Percentiles rank a stretch among this genome's conserved stretches.
These are phyloP conservation scores for Apistogramma diplotaenia DNA, from an alignment of 2,113 vertebrate species.

Conservation along the genomic window DNA sequence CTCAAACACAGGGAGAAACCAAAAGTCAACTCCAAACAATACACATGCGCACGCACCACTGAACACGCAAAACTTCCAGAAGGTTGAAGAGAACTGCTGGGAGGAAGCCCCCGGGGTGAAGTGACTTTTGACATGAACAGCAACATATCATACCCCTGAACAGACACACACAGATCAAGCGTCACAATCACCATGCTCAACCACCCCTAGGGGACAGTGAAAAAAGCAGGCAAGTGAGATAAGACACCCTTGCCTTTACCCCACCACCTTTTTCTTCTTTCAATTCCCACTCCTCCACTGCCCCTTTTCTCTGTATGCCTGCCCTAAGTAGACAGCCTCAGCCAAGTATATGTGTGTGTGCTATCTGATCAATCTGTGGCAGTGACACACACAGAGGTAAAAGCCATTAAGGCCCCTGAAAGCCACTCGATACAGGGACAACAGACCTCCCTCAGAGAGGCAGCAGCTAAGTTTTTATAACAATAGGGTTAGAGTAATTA, in stretches of 20 bases:
- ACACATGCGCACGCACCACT: slow-evolving; percentile 4
- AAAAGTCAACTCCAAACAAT: slow-evolving; percentile 39
- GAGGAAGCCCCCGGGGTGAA: slow-evolving; percentile 43
- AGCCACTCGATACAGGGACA: slow-evolving; percentile 64
- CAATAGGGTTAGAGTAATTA: slow-evolving; percentile 72
- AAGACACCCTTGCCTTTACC: slow-evolving; percentile 37
- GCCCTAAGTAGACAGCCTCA: slow-evolving; percentile 15
- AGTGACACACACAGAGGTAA: slow-evolving; percentile 46
- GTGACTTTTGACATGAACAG: slow-evolving; percentile 70
- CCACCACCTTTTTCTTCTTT: slow-evolving; percentile 26
- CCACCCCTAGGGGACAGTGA: slow-evolving; percentile 38
- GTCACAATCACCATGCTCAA: slow-evolving; percentile 39
- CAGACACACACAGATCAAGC: slow-evolving; percentile 36
- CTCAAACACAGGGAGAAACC: slow-evolving; percentile 29
- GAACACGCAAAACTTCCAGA: slow-evolving; percentile 55
- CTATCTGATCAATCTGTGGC: slow-evolving; percentile 61
- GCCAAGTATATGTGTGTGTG: slow-evolving; percentile 26
- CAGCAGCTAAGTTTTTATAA: slow-evolving; percentile 67
- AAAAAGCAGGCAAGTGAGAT: slow-evolving; percentile 47
- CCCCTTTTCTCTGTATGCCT: slow-evolving; percentile 26
- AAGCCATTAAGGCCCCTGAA: slow-evolving; percentile 66
- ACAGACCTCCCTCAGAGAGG: slow-evolving; percentile 57
- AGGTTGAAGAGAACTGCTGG: slow-evolving; percentile 43
- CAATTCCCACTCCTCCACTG: slow-evolving; percentile 19
- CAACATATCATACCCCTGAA: slow-evolving; percentile 58